Base-by-base conservation (phyloP, 64 coral and sea anemone species). In the Dendronephthya gigantea region DNA sequence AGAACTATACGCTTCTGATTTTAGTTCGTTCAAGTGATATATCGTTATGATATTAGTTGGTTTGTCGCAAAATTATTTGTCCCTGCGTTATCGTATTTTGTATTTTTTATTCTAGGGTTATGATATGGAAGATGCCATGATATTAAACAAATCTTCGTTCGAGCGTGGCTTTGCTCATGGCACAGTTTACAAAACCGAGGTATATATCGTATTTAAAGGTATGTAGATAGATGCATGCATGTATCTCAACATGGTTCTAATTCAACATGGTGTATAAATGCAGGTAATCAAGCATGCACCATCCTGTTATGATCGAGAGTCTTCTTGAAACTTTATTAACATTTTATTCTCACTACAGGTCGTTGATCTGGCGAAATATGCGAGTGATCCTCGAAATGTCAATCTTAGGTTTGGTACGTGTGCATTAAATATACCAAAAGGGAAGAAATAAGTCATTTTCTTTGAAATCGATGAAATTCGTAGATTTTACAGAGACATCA, bases 51-150 rank as follows among this genome's bases (percentile, higher is more conserved):
- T n/a, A n/a, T n/a, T n/a, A n/a, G n/a, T n/a, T n/a, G n/a, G n/a
- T n/a, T n/a, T n/a, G n/a, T n/a, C n/a, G n/a, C n/a, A n/a, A n/a
- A n/a, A n/a, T n/a, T n/a, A n/a, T n/a, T n/a, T n/a, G n/a, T n/a
- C 33, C 83, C 82, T 39, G 27, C 4, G 4, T 45, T 4, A 45
- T 45, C 4, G 41, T 6, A 45, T 45, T 6, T 45, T 45, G 11
- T 6, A 45, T 93, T 17, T n/a, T 13, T 37, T 72, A 33, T 32
- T 16, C 34, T 16, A 96, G 94, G 94, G 94, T 10, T 96, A 96
- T 49, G 94, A 97, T 89, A 97, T 97, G 94, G 94, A 97, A 84
- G 94, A 97, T 39, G 94, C 94, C 35, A 97, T 97, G 94, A 91
- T 97, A 48, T 89, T 97, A 56, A 97, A 97, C 82, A 97, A 97